Evolutionary conservation across 2,888 invertebrate species (phyloP), one percentile per base, ranked within the genome.

Genomic region (Agrotis puta): DNA sequence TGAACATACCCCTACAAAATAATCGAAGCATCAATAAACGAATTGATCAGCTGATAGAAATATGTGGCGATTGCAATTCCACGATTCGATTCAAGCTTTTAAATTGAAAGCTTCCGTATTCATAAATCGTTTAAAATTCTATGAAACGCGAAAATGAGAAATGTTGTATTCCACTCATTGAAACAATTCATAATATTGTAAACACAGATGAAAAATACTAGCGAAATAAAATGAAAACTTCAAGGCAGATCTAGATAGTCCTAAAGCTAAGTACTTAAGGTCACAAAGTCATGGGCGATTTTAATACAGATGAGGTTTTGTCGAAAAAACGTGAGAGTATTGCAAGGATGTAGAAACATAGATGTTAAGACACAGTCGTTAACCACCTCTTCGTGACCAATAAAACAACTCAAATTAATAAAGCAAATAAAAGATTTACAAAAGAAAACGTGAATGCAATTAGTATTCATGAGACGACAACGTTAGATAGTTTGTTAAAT

Each of bases 11-110:
- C 51, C 56, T 45, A 59, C 58, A 62, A 78, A 91, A 89, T 90
- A 89, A 91, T 89, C 89, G 90, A 90, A 82, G 64, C 77, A 56
- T 66, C 66, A 63, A 69, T 66, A 53, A 18, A 64, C 43, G 27
- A 22, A 64, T 54, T 47, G 33, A 64, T 57, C 61, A n/a, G 6
- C 13, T 45, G 33, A 45, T 27, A 48, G n/a, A 20, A 24, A 20
- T 63, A 24, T 54, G 45, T 20, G 56, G 56, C 7, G 14, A 57
- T 24, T n/a, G 61, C 48, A 39, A 13, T 70, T 56, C 24, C n/a
- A 76, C 20, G 3, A 63, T 45, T n/a, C 22, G n/a, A 24, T 22
- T 2, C 6, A 51, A 51, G 45, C 24, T 51, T 70, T 69, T 47
- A 51, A 39, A 56, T 39, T 47, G 22, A 57, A 62, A 70, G 62